Base-by-base conservation (phyloP, 1,140 invertebrate species). In the Luehdorfia chinensis region DNA sequence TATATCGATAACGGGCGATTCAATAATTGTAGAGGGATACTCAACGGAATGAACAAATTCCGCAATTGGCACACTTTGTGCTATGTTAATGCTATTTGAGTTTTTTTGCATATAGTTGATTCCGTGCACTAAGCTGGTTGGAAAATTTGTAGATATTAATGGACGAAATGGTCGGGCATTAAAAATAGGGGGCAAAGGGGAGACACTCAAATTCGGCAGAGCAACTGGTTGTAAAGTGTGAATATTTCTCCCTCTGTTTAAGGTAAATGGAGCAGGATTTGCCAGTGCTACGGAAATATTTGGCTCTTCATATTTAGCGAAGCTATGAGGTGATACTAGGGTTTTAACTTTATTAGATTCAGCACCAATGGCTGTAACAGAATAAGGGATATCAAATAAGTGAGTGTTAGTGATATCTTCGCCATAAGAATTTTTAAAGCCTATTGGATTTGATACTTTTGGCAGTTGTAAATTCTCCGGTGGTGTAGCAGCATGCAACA, bases 21-120 rank as follows among this genome's bases (percentile, higher is more conserved):
- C 89, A 32, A 91, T 87, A 34, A 90, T 76, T 27, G 88, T 89
- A 8, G 90, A 83, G 4, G 91, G 91, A 77, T 92, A 91, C 55
- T 92, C 91, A 50, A 92, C 79, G 9, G 90, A 89, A 25, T 91
- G 90, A 7, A 90, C 84, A 63, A 87, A 92, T 58, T 92, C 90
- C 8, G 87, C 89, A 18, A 92, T 44, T 32, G 90, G 88, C 41
- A 92, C 78, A 70, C 91, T 92, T 52, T 90, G 87, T 30, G 88
- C 75, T 19, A 92, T 85, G 55, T 91, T 85, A 33, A 91, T 61
- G 53, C 73, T 76, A 47, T 69, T 72, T 27, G 55, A 33, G 16
- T 47, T 25, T 34, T 63, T 55, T 33, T 74, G 57, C 46, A 62
- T 66, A 33, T 52, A 54, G 52, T 63, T 75, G 50, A 73, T 68